Evolutionary conservation across 2,797 vertebrate species (phyloP).

Genomic region (Rhynchotus rufescens): DNA sequence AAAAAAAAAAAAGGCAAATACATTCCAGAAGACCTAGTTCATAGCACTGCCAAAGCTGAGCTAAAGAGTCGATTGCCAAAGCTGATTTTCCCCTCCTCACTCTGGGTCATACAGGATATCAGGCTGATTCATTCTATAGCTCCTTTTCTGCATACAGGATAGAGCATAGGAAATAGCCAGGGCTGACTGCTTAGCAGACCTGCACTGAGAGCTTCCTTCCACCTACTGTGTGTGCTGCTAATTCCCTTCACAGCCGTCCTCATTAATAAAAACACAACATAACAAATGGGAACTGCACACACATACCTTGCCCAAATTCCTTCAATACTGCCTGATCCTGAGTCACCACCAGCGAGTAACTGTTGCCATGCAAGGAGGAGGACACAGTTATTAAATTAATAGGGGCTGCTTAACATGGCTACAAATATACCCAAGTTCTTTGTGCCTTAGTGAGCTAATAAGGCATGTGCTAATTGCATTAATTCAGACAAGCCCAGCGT

Average conservation of each 20-base stretch:
- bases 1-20: neutral
- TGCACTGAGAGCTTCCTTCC: neutral
- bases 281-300: constrained; percentile 9
- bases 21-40: neutral
- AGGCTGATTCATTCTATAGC: neutral
- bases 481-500: constrained; percentile 63
- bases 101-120: neutral
- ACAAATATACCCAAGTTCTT: constrained; percentile 55
- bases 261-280: neutral
- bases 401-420: constrained; percentile 63
- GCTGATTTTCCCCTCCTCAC: neutral
- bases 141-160: neutral
- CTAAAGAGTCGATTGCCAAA: neutral
- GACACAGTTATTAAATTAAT: constrained; percentile 65
- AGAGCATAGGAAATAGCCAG: neutral
- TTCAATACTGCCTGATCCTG: constrained; percentile 6
- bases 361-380: constrained; percentile 42
- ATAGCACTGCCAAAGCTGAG: neutral
- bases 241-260: constrained; percentile 22
- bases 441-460: constrained; percentile 71
- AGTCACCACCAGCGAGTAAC: constrained; percentile 45
- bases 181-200: neutral
- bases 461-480: constrained; percentile 72
- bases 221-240: neutral
- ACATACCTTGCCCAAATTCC: neutral